Percentiles rank a stretch among this genome's conserved stretches.
Evolutionary conservation across 2,113 vertebrate genomes (phyloP).

Genomic region (Peucedramus taeniatus): DNA sequence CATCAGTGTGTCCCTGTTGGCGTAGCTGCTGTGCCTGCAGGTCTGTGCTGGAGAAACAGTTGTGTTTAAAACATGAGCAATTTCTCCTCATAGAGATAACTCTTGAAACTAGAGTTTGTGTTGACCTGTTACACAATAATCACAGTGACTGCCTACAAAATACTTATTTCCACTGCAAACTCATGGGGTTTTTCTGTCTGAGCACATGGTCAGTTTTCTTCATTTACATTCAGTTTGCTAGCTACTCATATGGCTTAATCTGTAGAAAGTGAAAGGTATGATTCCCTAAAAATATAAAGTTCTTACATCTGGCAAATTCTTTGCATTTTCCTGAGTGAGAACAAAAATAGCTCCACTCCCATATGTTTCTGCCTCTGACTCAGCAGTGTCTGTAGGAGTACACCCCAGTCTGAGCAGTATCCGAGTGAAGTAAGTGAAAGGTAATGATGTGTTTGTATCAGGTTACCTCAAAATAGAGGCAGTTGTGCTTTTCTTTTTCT

Average conservation of each 20-base stretch:
- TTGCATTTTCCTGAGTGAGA: background rate
- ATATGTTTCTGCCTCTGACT: slow-evolving; percentile 49
- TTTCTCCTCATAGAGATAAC: background rate
- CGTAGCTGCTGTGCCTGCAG: background rate
- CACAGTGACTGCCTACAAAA: background rate
- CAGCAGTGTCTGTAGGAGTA: slow-evolving; percentile 42
- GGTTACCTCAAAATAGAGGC: background rate
- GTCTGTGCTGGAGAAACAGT: background rate
- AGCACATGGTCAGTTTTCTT: background rate
- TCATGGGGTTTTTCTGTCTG: background rate
- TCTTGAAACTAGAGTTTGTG: background rate
- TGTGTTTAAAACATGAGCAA: background rate
- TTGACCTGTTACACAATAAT: background rate
- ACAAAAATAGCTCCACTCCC: slow-evolving; percentile 7
- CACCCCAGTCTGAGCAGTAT: background rate
- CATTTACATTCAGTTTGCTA: background rate
- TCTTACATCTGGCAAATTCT: background rate
- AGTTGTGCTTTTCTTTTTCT: background rate
- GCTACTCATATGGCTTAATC: background rate
- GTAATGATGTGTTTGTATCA: background rate
- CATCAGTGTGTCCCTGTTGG: background rate
- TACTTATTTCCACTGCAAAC: background rate
- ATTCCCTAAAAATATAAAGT: background rate
- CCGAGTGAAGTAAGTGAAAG: background rate
- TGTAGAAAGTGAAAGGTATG: background rate